phyloP scores from a whole-genome alignment of 1,140 invertebrate species.

The Dendrolimus kikuchii region DNA sequence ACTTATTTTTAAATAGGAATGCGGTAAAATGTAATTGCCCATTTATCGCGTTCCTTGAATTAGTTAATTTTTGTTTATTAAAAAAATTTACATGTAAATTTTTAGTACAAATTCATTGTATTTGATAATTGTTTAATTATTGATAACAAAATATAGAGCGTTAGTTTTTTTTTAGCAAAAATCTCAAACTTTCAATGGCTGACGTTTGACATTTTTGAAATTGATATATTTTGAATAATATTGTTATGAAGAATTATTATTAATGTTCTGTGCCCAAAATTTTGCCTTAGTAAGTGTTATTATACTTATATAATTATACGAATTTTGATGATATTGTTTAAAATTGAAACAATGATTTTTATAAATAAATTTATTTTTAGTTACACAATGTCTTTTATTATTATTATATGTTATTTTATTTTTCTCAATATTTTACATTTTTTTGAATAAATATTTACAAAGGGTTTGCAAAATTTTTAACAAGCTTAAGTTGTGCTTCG shows the following conservation, averaged over 20 bases:
- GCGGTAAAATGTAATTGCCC: constrained; percentile 42
- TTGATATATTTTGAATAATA: neutral
- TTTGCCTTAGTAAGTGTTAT: constrained; percentile 57
- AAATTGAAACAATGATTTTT: constrained; percentile 35
- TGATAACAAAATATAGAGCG: neutral
- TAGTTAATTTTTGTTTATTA: constrained; percentile 12
- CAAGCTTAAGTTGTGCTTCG: too few relatives aligned
- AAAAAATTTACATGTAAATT: neutral
- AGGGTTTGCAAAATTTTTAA: too few relatives aligned
- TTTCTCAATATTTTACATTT: too few relatives aligned
- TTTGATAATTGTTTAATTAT: constrained; percentile 9
- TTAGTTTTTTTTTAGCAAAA: constrained; percentile 30
- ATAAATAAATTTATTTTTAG: neutral
- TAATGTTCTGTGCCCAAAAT: constrained; percentile 26
- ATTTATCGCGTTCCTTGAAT: constrained; percentile 37
- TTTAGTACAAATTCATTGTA: constrained; percentile 20
- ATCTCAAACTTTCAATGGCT: constrained; percentile 62
- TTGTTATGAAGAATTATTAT: too few relatives aligned
- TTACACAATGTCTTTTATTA: too few relatives aligned
- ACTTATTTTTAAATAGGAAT: constrained; percentile 10
- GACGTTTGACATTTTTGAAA: constrained; percentile 63
- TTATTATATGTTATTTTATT: too few relatives aligned
- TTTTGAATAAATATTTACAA: too few relatives aligned
- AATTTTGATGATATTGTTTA: constrained; percentile 60
- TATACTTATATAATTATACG: constrained; percentile 35